Base-by-base conservation (phyloP, 2,113 vertebrate genomes). In the Mesoclemmys tuberculata region DNA sequence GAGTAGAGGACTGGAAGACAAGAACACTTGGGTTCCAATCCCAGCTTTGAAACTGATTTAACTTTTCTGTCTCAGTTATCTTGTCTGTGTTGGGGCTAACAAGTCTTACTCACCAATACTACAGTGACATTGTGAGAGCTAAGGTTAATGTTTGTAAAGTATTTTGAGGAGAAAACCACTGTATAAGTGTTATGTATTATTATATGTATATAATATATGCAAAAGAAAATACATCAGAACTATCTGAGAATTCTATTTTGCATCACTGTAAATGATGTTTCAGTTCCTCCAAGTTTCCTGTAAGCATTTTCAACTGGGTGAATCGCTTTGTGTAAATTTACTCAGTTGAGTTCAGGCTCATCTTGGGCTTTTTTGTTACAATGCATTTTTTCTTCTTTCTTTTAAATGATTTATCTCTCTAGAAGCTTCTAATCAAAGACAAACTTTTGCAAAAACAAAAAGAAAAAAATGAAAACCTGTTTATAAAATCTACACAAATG, bases 401-500 rank as follows among this genome's bases (percentile, higher is more conserved):
- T 92, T 92, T 88, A 95, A 95, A 92, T 83, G 0, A 84, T 79
- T 89, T 83, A n/a, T 94, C 87, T 91, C 95, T 90, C 87, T 27
- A 92, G 91, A 94, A 88, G 26, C 38, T 96, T 94, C 88, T 92
- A 80, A 89, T 82, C 26, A 80, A 91, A 89, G 51, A 22, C 8
- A 82, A 94, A 61, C 74, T 94, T 85, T 86, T 27, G 41, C 61
- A 88, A 89, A 93, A 90, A 29, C 80, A 80, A 89, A 88, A 93
- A 77, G 26, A 29, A 46, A 26, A 26, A 77, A 29, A 5, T 11
- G 41, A 77, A 46, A 77, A 24, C 44, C 41, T 77, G 24, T 14
- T 77, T 46, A 77, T 80, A 80, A 54, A 51, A 31, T 52, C 19
- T 86, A 79, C 71, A 86, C 49, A 46, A 74, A 55, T 80, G 56